Evolutionary conservation across 2,888 invertebrate genomes (phyloP), one percentile per base, ranked within the genome.

Genomic region (Empis stercorea): DNA sequence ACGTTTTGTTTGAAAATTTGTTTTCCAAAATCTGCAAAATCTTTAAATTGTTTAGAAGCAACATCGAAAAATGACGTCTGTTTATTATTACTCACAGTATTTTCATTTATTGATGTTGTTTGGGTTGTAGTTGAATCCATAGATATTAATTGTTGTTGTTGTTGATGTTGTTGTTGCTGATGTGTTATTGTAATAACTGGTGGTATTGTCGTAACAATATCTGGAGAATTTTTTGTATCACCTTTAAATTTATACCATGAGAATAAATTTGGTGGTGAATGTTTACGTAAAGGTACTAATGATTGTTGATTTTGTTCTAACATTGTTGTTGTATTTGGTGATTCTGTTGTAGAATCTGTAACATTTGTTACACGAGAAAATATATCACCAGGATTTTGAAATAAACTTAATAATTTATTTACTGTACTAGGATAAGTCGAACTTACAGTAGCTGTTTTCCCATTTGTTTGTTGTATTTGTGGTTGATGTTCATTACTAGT

Each of bases 371-470:
- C n/a, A 49, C 78, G 73, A 10, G 78, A 74, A 57, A 81, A 80
- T 44, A 80, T 63, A 54, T 73, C 75, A 44, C 73, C 72, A 0
- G 81, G 78, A 59, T 79, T 76, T 53, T 80, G 79, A 59, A 83
- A 81, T 3, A 82, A 57, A 23, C 79, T 80, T 0, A 81, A 59
- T 3, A 83, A 62, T 58, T 79, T 80, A 52, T 81, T 81, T 44
- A 82, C 67, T 58, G 79, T 76, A 9, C 78, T 74, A 1, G 78
- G 76, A 57, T 54, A 55, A 7, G 47, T 47, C 10, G 62, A 47
- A 46, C 75, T 58, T 30, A 47, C 43, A 30, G 72, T 72, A 30
- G 70, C 56, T 0, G 68, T 65, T 56, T 71, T 70, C 43, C 54
- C 52, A 30, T 52, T 47, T 38, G 52, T 48, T 34, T 39, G 13